Evolutionary conservation across 2,888 invertebrate genomes (phyloP).

Genomic region (Eilema depressum): DNA sequence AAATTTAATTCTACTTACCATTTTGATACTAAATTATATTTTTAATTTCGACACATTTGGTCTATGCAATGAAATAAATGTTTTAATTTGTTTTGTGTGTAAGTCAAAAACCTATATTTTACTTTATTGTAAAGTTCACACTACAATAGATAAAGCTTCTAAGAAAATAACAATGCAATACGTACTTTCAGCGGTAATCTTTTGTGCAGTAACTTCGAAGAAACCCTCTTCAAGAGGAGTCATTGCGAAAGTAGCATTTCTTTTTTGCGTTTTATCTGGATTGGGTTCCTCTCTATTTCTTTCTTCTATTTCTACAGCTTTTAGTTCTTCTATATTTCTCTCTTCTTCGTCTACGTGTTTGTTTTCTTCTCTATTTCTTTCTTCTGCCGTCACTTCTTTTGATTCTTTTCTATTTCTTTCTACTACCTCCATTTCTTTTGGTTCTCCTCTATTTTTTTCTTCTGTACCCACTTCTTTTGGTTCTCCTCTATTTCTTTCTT

Average conservation of each 20-base stretch:
- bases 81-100: not conserved
- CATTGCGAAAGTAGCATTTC: constrained; percentile 59
- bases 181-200: constrained; percentile 51
- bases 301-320: not conserved
- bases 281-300: not conserved
- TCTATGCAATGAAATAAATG: not conserved
- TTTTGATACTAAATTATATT: not conserved
- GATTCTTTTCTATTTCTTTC: too few species aligned
- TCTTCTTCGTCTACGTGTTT: not conserved
- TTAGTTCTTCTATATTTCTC: not conserved
- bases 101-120: not conserved
- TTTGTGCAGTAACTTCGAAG: constrained; percentile 53
- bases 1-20: constrained; percentile 5
- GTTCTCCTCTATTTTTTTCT: too few species aligned
- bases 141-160: not conserved
- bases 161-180: constrained; percentile 13
- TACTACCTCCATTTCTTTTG: too few species aligned
- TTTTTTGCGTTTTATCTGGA: constrained; percentile 19
- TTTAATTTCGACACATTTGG: too few species aligned
- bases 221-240: constrained; percentile 68
- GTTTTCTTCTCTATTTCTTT: not conserved
- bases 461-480: not conserved
- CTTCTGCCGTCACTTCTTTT: too few species aligned
- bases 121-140: not conserved
- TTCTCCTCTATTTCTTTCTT: not conserved